Percentiles rank a stretch among this genome's conserved stretches.
These are phyloP conservation scores for Leucoraja ocellata DNA, from an alignment of 2,797 vertebrate genomes.

Conservation along the genomic window DNA sequence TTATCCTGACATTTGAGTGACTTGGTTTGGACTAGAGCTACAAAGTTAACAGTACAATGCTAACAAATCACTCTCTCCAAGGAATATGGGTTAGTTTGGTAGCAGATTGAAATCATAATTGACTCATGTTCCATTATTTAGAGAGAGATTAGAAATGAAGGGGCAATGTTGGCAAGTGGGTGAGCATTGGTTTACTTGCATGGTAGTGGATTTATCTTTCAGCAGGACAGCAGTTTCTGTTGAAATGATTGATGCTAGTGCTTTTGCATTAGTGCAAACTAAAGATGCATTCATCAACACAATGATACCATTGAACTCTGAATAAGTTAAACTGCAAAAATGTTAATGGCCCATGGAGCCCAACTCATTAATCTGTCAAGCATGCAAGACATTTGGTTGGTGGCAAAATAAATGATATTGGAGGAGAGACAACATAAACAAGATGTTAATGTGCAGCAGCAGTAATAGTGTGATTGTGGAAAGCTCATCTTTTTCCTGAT, in stretches of 20 bases:
- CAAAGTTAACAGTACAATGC: neutral
- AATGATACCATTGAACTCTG: constrained; percentile 33
- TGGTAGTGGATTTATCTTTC: constrained; percentile 5
- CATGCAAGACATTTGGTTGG: constrained; percentile 18
- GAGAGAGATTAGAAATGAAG: neutral
- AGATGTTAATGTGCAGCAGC: neutral
- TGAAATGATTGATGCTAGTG: constrained; percentile 36
- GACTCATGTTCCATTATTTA: constrained; percentile 9
- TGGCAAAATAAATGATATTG: constrained; percentile 8
- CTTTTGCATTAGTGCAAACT: constrained; percentile 31
- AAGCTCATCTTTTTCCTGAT: neutral
- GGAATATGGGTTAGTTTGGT: constrained; percentile 17
- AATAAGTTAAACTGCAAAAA: constrained; percentile 37
- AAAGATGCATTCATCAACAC: constrained; percentile 35
- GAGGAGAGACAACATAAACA: neutral
- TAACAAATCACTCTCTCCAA: constrained; percentile 12
- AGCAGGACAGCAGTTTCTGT: neutral
- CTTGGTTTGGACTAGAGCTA: neutral
- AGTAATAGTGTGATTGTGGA: neutral
- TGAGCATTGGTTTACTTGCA: neutral
- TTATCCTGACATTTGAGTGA: neutral
- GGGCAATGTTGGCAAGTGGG: neutral
- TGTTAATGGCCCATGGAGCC: constrained; percentile 35
- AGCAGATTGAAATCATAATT: constrained; percentile 27
- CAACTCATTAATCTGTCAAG: constrained; percentile 32